These are phyloP conservation scores for Turritopsis rubra DNA, from an alignment of 30 jellyfish, hydroid and myxozoan genomes.

Conservation along the genomic window DNA sequence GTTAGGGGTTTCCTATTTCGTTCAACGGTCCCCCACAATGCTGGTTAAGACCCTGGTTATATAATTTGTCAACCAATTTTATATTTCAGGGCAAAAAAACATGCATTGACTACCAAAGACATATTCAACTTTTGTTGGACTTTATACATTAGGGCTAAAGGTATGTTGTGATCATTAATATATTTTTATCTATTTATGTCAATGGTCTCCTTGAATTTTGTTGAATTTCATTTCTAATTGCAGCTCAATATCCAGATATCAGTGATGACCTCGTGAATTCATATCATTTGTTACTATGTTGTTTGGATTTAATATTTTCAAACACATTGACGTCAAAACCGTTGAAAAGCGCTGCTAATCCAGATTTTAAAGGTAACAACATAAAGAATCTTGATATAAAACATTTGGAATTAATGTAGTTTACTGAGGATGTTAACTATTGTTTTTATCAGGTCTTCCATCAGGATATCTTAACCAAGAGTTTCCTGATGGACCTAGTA, in stretches of 20 bases:
- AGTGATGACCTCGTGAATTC: slow-evolving; percentile 94
- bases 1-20: too few relatives aligned
- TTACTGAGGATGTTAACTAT: too few relatives aligned
- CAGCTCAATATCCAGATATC: slow-evolving; percentile 87
- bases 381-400: neutral
- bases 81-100: slow-evolving; percentile 32
- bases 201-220: neutral
- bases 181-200: neutral
- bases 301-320: slow-evolving; percentile 78
- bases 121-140: slow-evolving; percentile 86
- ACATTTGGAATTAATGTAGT: too few relatives aligned
- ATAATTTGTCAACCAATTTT: neutral
- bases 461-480: slow-evolving; percentile 47
- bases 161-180: slow-evolving; percentile 22
- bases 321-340: slow-evolving; percentile 54
- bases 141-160: slow-evolving; percentile 77
- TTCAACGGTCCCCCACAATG: too few relatives aligned
- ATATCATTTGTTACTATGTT: slow-evolving; percentile 83
- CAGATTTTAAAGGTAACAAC: slow-evolving; percentile 61
- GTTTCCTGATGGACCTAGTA: slow-evolving; percentile 55
- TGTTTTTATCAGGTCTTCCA: slow-evolving; percentile 62
- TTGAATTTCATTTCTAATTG: neutral
- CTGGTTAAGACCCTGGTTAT: too few relatives aligned
- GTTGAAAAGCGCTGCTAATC: slow-evolving; percentile 49
- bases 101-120: slow-evolving; percentile 32